Evolutionary conservation across 1,140 invertebrate genomes (phyloP), one percentile per base, ranked within the genome.

Genomic region (Arion vulgaris): DNA sequence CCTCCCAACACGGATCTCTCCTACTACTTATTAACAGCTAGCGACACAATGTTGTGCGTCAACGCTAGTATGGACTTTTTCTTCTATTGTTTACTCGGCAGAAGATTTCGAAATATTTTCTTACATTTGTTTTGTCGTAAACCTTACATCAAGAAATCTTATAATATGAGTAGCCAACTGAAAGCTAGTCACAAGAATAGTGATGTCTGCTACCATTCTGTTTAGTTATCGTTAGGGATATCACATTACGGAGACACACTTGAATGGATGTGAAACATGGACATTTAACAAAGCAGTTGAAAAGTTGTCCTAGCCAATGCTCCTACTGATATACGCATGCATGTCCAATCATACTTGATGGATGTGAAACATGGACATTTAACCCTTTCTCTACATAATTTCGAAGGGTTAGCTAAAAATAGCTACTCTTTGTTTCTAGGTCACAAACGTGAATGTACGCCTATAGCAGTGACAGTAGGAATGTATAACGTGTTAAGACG

Each of bases 31-130:
- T 94, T 94, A 15, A 95, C 95, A 90, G 94, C 96, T 39, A 95
- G 94, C 89, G 95, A 96, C 89, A 93, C 95, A 41, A 91, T 96
- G 71, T 92, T 95, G 36, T 93, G 94, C 41, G 90, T 95, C 75
- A 95, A 96, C 91, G 91, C 91, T 0, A 94, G 94, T 38, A 86
- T 82, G 2, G 95, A 96, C 92, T 96, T 96, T 91, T 92, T 96
- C 77, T 92, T 96, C 78, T 96, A 96, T 90, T 95, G 95, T 86
- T 97, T 98, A 49, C 98, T 98, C 90, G 97, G 97, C 0, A 95
- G 97, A 87, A 98, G 98, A 90, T 99, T 99, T 93, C 96, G 97
- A 89, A 94, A 95, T 66, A 94, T 97, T 82, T 97, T 97, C 92
- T 92, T 97, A 76, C 94, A 95, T 88, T 94, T 96, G 89, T 97